These are phyloP conservation scores for Varecia variegata DNA, from an alignment of 2,797 vertebrate genomes.

Conservation along the genomic window DNA sequence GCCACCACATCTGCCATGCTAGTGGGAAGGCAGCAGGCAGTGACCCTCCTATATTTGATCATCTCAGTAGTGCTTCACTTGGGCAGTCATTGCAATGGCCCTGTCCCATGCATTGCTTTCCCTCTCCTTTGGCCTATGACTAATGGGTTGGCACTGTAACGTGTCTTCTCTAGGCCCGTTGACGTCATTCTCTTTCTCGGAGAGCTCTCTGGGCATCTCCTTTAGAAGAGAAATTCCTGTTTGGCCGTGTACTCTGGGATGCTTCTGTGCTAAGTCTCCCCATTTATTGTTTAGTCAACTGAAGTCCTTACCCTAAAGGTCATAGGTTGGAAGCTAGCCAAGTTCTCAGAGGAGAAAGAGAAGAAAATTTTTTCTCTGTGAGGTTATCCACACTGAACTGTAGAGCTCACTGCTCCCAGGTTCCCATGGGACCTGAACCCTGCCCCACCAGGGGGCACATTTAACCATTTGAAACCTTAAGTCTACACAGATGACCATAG, in stretches of 20 bases:
- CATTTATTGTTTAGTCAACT: constrained; percentile 72
- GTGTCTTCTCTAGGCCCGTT: constrained; percentile 61
- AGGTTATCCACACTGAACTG: constrained; percentile 49
- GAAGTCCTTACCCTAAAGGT: constrained; percentile 65
- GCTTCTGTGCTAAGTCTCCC: constrained; percentile 66
- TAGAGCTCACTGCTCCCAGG: constrained; percentile 29
- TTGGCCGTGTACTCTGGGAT: constrained; percentile 38
- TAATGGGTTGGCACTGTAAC: constrained; percentile 72
- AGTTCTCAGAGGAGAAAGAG: constrained; percentile 60
- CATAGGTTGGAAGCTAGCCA: constrained; percentile 74
- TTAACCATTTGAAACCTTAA: constrained; percentile 37
- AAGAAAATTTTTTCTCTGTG: constrained; percentile 66
- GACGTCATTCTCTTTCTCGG: constrained; percentile 72
- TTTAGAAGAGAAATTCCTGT: constrained; percentile 76
- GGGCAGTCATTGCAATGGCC: constrained; percentile 66
- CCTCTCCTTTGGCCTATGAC: constrained; percentile 67
- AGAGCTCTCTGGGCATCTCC: constrained; percentile 73
- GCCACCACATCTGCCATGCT: background rate
- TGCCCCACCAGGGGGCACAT: background rate
- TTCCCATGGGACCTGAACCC: constrained; percentile 38
- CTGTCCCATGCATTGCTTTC: constrained; percentile 70
- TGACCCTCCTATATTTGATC: constrained; percentile 47
- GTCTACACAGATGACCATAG: background rate
- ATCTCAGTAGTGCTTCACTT: constrained; percentile 57
- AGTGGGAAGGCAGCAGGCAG: background rate